Conservation (phyloP, 1,140 invertebrate genomes). For the Apis mellifera region DNA sequence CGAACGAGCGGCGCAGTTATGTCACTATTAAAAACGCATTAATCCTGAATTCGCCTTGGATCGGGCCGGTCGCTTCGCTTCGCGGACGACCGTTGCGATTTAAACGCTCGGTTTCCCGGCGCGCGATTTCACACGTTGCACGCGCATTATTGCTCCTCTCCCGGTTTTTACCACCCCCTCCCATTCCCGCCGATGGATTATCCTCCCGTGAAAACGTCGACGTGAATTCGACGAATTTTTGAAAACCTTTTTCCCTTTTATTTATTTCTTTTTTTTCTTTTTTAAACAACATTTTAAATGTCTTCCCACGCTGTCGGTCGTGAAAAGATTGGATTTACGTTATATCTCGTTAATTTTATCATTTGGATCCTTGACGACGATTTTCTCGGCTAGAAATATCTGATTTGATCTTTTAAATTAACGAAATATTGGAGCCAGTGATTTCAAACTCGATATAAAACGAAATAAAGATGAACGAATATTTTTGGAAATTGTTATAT, state of each 20-base stretch:
- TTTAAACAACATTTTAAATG: no score
- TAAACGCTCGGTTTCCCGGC: conserved; percentile 52
- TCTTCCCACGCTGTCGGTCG: no score
- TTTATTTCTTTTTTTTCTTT: background rate
- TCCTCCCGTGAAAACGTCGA: conserved; percentile 1
- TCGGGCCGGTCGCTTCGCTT: conserved; percentile 40
- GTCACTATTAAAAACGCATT: conserved; percentile 77
- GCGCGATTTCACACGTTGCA: conserved; percentile 44
- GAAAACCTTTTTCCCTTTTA: background rate
- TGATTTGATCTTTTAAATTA: no score
- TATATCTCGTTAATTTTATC: no score
- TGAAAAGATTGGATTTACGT: no score
- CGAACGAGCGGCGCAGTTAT: conserved; percentile 64
- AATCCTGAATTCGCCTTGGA: conserved; percentile 65
- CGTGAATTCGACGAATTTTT: background rate
- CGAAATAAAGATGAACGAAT: no score
- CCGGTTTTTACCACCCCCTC: conserved; percentile 43
- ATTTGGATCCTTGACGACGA: no score
- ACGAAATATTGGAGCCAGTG: no score
- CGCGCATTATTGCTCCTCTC: conserved; percentile 28
- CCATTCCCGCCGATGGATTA: conserved; percentile 13
- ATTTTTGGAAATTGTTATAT: no score
- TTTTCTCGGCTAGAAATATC: no score
- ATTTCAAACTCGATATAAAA: no score
- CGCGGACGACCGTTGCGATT: conserved; percentile 33